phyloP scores from a whole-genome alignment of 2,888 invertebrate species.

The Coleophora flavipennella region DNA sequence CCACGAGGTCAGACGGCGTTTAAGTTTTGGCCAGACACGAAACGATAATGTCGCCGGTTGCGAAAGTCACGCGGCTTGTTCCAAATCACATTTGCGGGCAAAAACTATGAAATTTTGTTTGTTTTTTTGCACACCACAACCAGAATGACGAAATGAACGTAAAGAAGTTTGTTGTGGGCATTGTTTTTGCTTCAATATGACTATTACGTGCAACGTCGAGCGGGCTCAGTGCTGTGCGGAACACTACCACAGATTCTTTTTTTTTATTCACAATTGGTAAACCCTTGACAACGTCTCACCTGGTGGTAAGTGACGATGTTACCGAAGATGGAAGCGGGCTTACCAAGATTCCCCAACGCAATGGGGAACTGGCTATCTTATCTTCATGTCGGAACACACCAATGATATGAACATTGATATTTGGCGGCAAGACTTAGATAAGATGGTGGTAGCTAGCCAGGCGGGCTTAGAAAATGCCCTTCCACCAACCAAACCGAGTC shows the following conservation, averaged over 20 bases:
- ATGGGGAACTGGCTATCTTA: too few relatives aligned
- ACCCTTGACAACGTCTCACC: too few relatives aligned
- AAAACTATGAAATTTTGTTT: slow-evolving; percentile 40
- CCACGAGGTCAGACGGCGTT: slow-evolving; percentile 51
- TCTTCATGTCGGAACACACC: too few relatives aligned
- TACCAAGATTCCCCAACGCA: too few relatives aligned
- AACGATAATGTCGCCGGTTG: slow-evolving; percentile 55
- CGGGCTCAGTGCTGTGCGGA: slow-evolving; percentile 40
- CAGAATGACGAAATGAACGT: slow-evolving; percentile 32
- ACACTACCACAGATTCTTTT: slow-evolving; percentile 14
- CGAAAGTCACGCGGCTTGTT: slow-evolving; percentile 57
- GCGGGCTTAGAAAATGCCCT: too few relatives aligned
- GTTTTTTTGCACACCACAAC: slow-evolving; percentile 34
- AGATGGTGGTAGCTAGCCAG: too few relatives aligned
- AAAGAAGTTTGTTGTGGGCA: slow-evolving; percentile 24
- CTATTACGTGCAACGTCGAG: slow-evolving; percentile 24
- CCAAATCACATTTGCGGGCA: slow-evolving; percentile 46
- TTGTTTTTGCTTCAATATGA: slow-evolving; percentile 28
- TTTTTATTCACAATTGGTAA: too few relatives aligned
- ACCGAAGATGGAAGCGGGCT: too few relatives aligned
- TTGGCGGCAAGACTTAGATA: too few relatives aligned
- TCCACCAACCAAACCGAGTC: too few relatives aligned
- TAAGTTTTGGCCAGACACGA: slow-evolving; percentile 60
- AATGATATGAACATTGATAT: too few relatives aligned
- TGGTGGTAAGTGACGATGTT: too few relatives aligned